Evolutionary conservation across 2,888 invertebrate genomes (phyloP).

Genomic region (Elegia similella): DNA sequence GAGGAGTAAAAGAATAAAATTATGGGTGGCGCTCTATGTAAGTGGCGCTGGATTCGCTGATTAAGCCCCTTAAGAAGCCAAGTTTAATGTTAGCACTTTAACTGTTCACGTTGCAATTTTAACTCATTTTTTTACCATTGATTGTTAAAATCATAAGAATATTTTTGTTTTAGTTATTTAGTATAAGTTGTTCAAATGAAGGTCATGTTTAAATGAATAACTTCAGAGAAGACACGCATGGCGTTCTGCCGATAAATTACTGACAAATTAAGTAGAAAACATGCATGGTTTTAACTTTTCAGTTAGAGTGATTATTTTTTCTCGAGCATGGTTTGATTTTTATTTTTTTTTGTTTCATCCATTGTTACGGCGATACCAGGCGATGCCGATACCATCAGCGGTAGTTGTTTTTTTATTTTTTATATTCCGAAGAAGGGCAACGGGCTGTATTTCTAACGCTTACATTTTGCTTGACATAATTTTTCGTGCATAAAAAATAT

Average conservation of each 20-base stretch:
- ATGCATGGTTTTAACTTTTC: slow-evolving; percentile 32
- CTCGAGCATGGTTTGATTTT: slow-evolving; percentile 70
- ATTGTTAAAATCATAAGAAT: too few species aligned
- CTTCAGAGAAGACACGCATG: not conserved
- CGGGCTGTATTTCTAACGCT: slow-evolving; percentile 46
- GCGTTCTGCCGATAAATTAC: not conserved
- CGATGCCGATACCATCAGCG: slow-evolving; percentile 86
- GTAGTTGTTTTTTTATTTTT: slow-evolving; percentile 81
- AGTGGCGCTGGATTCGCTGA: too few species aligned
- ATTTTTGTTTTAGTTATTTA: too few species aligned
- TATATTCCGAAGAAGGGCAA: slow-evolving; percentile 39
- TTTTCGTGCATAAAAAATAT: not conserved
- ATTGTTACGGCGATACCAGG: slow-evolving; percentile 80
- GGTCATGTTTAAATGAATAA: not conserved
- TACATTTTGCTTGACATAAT: slow-evolving; percentile 15
- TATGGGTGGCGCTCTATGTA: too few species aligned
- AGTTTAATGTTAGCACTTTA: too few species aligned
- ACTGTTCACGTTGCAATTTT: too few species aligned
- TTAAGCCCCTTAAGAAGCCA: too few species aligned
- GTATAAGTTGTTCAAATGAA: too few species aligned
- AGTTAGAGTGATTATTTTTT: slow-evolving; percentile 18
- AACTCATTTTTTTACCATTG: too few species aligned
- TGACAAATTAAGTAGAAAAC: not conserved
- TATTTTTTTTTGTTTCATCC: slow-evolving; percentile 74
- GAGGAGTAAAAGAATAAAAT: too few species aligned